Conservation (phyloP, 2,113 vertebrate species). For the Phainopepla nitens region DNA sequence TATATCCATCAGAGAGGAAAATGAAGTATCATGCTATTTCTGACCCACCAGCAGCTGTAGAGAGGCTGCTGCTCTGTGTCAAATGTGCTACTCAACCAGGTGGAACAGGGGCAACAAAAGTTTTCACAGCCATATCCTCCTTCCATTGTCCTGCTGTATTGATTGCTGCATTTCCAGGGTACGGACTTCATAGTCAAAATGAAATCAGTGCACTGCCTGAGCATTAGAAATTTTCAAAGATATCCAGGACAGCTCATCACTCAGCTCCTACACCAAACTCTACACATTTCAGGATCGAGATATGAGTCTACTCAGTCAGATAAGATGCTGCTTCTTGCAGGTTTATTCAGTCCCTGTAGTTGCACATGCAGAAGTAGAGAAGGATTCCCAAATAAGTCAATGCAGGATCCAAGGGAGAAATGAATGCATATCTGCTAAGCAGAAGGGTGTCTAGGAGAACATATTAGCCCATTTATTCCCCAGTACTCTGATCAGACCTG, state of each 20-base stretch:
- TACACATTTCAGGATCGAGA: neutral
- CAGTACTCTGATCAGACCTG: neutral
- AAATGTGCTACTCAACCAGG: neutral
- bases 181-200: neutral
- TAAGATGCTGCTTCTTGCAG: neutral
- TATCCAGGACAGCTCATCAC: neutral
- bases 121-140: neutral
- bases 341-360: neutral
- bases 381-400: neutral
- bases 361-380: neutral
- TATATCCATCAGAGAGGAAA: neutral
- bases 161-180: neutral
- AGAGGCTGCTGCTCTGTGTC: neutral
- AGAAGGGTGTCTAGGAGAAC: neutral
- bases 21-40: neutral
- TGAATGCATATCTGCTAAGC: neutral
- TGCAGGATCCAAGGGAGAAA: neutral
- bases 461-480: neutral
- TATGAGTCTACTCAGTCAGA: neutral
- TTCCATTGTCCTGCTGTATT: neutral
- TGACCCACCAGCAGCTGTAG: neutral
- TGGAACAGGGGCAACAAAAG: neutral
- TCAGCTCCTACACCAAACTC: neutral
- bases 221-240: neutral
- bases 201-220: neutral